Evolutionary conservation across 2,888 invertebrate genomes (phyloP), one percentile per base, ranked within the genome.

Genomic region (Monopis laevigella): DNA sequence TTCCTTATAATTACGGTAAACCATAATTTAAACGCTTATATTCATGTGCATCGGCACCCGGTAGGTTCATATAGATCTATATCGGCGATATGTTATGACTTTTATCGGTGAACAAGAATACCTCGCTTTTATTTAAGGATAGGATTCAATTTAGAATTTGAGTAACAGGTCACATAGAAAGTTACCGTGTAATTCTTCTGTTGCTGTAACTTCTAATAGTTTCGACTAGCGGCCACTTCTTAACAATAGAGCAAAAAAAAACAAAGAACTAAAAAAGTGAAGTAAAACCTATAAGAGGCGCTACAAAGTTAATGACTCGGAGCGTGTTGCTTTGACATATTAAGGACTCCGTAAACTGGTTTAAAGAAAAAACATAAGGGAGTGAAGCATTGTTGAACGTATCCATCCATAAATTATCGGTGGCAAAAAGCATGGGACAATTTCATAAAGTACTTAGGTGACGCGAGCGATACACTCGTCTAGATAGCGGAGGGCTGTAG

Each of bases 271-370:
- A 3, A 40, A 19, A 40, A 40, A 28, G 52, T 47, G 47, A 50
- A 53, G 53, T 54, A 59, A 55, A 59, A 58, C 56, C 53, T 56
- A 63, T 56, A 53, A 50, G 58, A 62, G 56, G 58, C 52, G 57
- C 58, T 58, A 58, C 59, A 52, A 54, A 65, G 65, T 61, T 74
- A 72, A 69, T 69, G 64, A 59, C 59, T 63, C 52, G 56, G 51
- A 62, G 55, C 63, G 65, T 65, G 70, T 70, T 66, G 65, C 70
- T 64, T 68, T 68, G 70, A 69, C 70, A 72, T 74, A 72, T 72
- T 65, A 69, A 71, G 59, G 59, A 62, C 55, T 59, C 57, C 60
- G 54, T 55, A 65, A 72, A 75, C 74, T 58, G 68, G 73, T 77
- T 69, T 59, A 46, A 45, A 47, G 53, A 54, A 60, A 65, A 68